phyloP scores from a whole-genome alignment of 2,797 vertebrate genomes.

The Sebastes taczanowskii region DNA sequence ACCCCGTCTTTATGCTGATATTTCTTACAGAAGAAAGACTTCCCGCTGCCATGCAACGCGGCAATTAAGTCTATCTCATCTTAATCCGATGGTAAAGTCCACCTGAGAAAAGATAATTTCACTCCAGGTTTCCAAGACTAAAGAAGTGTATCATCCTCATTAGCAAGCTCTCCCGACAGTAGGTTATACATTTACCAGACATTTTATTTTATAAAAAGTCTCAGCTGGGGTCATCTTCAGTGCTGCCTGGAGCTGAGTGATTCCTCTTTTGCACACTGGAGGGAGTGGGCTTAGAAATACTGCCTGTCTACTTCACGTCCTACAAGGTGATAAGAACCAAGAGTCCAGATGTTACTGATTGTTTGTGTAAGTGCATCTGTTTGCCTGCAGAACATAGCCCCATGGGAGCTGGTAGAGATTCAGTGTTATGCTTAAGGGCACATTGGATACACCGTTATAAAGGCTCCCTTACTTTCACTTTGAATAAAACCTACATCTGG shows the following conservation, averaged over 20 bases:
- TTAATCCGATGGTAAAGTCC: conserved; percentile 44
- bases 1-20: conserved; percentile 5
- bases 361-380: not conserved
- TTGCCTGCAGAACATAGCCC: not conserved
- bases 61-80: conserved; percentile 45
- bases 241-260: not conserved
- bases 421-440: not conserved
- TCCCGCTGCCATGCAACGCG: conserved; percentile 1
- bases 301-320: not conserved
- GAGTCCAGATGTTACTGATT: not conserved
- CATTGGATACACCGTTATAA: not conserved
- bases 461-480: not conserved
- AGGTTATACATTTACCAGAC: not conserved
- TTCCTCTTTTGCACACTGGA: not conserved
- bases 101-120: conserved; percentile 22
- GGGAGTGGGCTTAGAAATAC: not conserved
- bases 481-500: not conserved
- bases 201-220: not conserved
- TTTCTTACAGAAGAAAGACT: not conserved
- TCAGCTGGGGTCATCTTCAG: conserved; percentile 15
- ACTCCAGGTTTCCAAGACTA: conserved; percentile 33
- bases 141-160: conserved; percentile 23
- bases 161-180: conserved; percentile 6
- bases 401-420: not conserved
- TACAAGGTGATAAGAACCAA: not conserved